Base-by-base conservation (phyloP, 2,113 vertebrate genomes). In the Ictidomys tridecemlineatus region DNA sequence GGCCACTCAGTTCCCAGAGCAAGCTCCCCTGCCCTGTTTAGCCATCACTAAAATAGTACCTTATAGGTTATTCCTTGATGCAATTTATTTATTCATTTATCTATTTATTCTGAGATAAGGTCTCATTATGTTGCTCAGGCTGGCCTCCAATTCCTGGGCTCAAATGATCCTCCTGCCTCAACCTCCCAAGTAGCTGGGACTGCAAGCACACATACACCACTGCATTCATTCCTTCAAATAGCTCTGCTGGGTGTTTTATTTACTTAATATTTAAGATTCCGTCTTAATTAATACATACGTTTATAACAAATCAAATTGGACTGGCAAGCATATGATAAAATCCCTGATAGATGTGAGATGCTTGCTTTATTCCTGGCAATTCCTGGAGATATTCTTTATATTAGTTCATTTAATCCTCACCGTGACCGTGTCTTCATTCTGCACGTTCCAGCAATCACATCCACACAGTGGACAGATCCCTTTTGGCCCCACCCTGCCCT, bases 1-100 rank as follows among this genome's bases (percentile, higher is more conserved):
- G 5, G 17, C 30, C 28, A 7, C 56, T 18, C 24, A 0, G 5
- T 61, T 63, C 69, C 34, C 34, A 11, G 14, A 0, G 2, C 30
- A 4, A 13, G 28, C 37, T 30, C 8, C 80, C 22, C 51, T 30
- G 30, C 56, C 42, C 32, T 65, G n/a, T 37, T 69, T 5, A 24
- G 42, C 65, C 0, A 2, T 4, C 58, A 80, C 67, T 91, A 69
- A 80, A 74, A 51, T n/a, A n/a, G 16, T 2, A 8, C 18, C 42
- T 39, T 0, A 4, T 13, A 37, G 24, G 32, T 53, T 6, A 10
- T 4, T 6, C 45, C n/a, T 34, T 32, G 77, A 30, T 74, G 48
- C 0, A 0, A 42, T 48, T 26, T 39, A 4, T 20, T 32, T 37
- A 42, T 72, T 51, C 26, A 61, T 51, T 65, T 11, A 30, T 65